phyloP scores from a whole-genome alignment of 2,888 invertebrate species.

The Elysia crispata region DNA sequence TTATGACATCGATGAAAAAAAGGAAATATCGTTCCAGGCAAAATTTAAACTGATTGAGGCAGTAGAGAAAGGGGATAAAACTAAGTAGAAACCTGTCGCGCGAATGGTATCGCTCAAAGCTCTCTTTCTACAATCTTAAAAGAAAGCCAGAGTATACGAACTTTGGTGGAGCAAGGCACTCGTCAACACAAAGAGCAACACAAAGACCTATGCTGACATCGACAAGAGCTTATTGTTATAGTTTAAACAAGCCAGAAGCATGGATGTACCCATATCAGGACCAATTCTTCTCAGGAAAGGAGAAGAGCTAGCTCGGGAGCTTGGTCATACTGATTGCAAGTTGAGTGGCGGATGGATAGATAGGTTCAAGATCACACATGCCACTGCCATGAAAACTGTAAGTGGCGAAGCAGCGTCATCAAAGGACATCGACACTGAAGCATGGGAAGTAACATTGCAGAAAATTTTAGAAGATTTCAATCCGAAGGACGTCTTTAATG shows the following conservation, averaged over 20 bases:
- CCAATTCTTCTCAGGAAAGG: neutral
- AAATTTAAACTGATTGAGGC: slow-evolving; percentile 25
- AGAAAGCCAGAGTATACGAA: slow-evolving; percentile 1
- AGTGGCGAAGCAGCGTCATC: neutral
- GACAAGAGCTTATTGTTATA: slow-evolving; percentile 16
- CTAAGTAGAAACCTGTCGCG: neutral
- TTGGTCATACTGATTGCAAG: neutral
- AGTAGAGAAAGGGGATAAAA: neutral
- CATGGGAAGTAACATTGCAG: slow-evolving; percentile 48
- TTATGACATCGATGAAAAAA: neutral
- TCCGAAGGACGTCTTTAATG: slow-evolving; percentile 53
- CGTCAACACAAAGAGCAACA: neutral
- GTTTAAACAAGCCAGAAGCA: neutral
- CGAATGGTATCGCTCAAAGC: neutral
- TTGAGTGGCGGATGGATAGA: neutral
- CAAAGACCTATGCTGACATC: neutral
- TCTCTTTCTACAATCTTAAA: slow-evolving; percentile 14
- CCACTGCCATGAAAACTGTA: neutral
- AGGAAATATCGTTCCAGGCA: slow-evolving; percentile 10
- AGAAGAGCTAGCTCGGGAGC: neutral
- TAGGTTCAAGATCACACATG: neutral
- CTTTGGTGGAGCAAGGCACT: neutral
- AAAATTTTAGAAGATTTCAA: slow-evolving; percentile 28
- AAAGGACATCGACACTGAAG: slow-evolving; percentile 16
- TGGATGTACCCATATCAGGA: neutral